Evolutionary conservation across 2,888 invertebrate species (phyloP).

Genomic region (Orchesella flavescens): DNA sequence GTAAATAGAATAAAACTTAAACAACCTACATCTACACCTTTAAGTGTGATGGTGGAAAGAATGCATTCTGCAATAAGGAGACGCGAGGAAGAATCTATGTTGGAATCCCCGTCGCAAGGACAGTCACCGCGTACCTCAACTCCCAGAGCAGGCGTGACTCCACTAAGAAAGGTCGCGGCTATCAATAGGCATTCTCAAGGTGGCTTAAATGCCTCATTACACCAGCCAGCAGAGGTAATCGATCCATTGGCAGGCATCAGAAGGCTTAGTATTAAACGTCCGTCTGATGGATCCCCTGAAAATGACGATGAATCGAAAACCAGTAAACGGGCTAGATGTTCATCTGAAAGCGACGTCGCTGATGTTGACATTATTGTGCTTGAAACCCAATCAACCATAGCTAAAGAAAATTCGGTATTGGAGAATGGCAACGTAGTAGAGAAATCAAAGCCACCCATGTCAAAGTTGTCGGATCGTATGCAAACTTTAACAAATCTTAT

Average conservation of each 20-base stretch:
- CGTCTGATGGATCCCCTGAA: slow-evolving; percentile 51
- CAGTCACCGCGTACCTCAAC: neutral
- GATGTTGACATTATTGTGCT: too few species aligned
- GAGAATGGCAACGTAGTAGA: neutral
- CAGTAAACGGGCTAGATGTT: slow-evolving; percentile 18
- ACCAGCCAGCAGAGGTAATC: too few species aligned
- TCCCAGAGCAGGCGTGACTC: neutral
- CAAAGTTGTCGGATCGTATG: slow-evolving; percentile 22
- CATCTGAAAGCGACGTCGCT: neutral
- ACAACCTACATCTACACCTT: slow-evolving; percentile 7
- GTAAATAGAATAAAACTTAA: slow-evolving; percentile 1
- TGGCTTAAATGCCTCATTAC: too few species aligned
- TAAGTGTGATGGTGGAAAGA: slow-evolving; percentile 24
- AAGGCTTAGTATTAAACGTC: slow-evolving; percentile 33
- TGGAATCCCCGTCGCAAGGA: neutral
- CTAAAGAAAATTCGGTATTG: slow-evolving; percentile 21
- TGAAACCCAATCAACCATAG: neutral
- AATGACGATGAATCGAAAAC: neutral
- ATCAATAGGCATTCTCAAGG: slow-evolving; percentile 26
- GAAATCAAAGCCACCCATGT: neutral
- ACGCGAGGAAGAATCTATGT: neutral
- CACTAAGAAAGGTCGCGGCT: slow-evolving; percentile 28
- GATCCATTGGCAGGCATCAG: slow-evolving; percentile 1
- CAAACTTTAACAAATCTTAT: slow-evolving; percentile 39
- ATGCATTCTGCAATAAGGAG: neutral